Evolutionary conservation across 2,113 vertebrate genomes (phyloP), one percentile per base, ranked within the genome.

Genomic region (Oncorhynchus kisutch): DNA sequence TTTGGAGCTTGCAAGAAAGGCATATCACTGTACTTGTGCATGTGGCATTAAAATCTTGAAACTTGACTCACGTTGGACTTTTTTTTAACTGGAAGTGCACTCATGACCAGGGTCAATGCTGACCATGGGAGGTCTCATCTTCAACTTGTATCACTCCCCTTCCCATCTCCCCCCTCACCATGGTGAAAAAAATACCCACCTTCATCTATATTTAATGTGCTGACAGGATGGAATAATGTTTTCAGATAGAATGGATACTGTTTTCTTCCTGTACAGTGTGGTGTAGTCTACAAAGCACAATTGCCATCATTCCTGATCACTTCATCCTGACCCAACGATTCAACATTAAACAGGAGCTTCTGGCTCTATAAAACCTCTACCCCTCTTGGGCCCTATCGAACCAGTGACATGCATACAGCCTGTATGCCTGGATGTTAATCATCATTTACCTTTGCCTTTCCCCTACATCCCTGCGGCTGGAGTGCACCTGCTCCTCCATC

Each of bases 311-410:
- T 54, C 51, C 16, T 54, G 51, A 16, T 16, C 12, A 54, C 51
- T 54, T 54, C 12, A 22, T 62, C 12, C 59, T 62, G 59, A 2
- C 20, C 59, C 5, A 22, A 60, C 11, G 11, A 51, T 16, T 54
- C 12, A 62, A 20, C 14, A 62, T 62, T 62, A 22, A 22, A 62
- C 7, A 60, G 59, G 12, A n/a, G 59, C 59, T 62, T 62, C 20
- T 62, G 16, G 59, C 59, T 62, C 59, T 62, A 62, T 54, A 18
- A 54, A 54, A 54, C 51, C 51, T 18, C 51, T 22, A 22, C 8
- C 18, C 8, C 20, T 16, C 16, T 62, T 62, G n/a, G 65, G 25
- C 82, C 85, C 77, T 82, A 83, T 87, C 85, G 81, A 78, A 80
- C 86, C 78, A n/a, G 18, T 68, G 80, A 74, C 72, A 20, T 70